Percentiles rank a stretch among this genome's conserved stretches.
Evolutionary conservation across 1,140 invertebrate genomes (phyloP).

Genomic region (Apolygus lucorum): DNA sequence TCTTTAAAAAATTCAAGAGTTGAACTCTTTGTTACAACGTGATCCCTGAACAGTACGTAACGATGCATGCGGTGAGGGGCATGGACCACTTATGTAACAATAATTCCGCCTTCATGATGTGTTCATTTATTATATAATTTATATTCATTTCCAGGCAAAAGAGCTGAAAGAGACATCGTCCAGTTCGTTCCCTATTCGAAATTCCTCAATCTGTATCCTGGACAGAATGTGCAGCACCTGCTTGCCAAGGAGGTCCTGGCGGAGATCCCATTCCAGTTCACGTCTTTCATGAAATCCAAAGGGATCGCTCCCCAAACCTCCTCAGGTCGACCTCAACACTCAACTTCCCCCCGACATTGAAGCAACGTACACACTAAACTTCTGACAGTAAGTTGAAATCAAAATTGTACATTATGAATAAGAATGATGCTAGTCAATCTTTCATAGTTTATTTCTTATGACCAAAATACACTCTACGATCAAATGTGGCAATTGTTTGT

Average conservation of each 20-base stretch:
- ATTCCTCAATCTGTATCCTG: slow-evolving; percentile 32
- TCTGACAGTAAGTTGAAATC: too few relatives aligned
- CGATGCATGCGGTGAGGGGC: too few relatives aligned
- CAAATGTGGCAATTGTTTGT: too few relatives aligned
- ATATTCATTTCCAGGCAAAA: neutral
- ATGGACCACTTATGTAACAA: too few relatives aligned
- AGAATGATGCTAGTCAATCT: too few relatives aligned
- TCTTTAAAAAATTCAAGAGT: too few relatives aligned
- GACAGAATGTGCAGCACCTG: slow-evolving; percentile 31
- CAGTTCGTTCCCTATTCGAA: slow-evolving; percentile 41
- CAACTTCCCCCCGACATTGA: slow-evolving; percentile 36
- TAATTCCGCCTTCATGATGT: too few relatives aligned
- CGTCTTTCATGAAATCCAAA: slow-evolving; percentile 50
- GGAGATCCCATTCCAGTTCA: slow-evolving; percentile 53
- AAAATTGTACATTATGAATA: too few relatives aligned
- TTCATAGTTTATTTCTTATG: too few relatives aligned
- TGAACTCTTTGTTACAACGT: too few relatives aligned
- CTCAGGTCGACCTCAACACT: slow-evolving; percentile 29
- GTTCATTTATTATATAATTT: neutral
- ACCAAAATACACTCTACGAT: too few relatives aligned
- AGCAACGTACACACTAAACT: slow-evolving; percentile 2
- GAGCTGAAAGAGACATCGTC: slow-evolving; percentile 40
- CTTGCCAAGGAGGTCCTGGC: slow-evolving; percentile 39
- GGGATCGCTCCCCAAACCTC: slow-evolving; percentile 43
- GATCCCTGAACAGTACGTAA: too few relatives aligned